Evolutionary conservation across 2,113 vertebrate genomes (phyloP).

Genomic region (Gavia stellata): DNA sequence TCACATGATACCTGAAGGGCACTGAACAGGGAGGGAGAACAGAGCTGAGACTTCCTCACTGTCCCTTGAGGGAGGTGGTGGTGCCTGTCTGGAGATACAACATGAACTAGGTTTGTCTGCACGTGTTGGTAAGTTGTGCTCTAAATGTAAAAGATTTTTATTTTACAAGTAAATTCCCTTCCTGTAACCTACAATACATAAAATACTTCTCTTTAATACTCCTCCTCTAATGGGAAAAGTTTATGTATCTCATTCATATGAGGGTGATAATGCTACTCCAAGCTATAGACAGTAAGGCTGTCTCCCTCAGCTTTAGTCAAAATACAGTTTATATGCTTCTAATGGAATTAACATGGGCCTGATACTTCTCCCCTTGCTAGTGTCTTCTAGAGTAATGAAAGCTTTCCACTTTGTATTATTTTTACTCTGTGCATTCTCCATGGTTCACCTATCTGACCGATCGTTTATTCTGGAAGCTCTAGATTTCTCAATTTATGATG

Average conservation of each 20-base stretch:
- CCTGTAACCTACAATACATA: neutral
- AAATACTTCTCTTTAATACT: neutral
- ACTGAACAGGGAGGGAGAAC: neutral
- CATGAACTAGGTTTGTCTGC: neutral
- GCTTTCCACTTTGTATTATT: neutral
- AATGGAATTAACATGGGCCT: neutral
- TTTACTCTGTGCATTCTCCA: neutral
- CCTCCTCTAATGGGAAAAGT: neutral
- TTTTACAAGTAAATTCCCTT: neutral
- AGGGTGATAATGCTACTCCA: neutral
- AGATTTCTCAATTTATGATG: neutral
- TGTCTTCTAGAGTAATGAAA: neutral
- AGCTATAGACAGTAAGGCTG: neutral
- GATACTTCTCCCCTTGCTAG: neutral
- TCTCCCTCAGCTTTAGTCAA: neutral
- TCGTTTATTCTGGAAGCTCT: neutral
- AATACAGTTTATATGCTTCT: neutral
- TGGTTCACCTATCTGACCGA: neutral
- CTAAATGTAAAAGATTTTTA: neutral
- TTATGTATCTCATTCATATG: neutral
- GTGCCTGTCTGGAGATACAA: neutral
- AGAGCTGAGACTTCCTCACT: neutral
- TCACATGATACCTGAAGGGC: neutral
- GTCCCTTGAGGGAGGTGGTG: neutral
- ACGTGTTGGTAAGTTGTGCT: neutral